A percentile compares a stretch with the other conserved stretches of the same genome.
phyloP scores from a whole-genome alignment of 2,888 invertebrate genomes.

The Hylaea fasciaria region DNA sequence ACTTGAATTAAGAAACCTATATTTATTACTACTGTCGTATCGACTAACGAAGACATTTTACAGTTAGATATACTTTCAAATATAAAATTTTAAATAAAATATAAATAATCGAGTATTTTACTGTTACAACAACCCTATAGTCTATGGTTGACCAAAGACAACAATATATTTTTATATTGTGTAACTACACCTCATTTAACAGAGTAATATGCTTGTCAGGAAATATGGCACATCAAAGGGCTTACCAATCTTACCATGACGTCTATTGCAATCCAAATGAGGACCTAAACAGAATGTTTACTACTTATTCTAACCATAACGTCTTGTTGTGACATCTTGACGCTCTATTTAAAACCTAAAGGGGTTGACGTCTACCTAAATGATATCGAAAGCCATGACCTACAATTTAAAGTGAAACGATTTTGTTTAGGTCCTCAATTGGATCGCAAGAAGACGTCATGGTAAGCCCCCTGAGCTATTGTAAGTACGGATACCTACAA shows the following conservation, averaged over 20 bases:
- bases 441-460: no score
- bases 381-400: no score
- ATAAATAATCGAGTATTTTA: conserved; percentile 83
- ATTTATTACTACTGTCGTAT: conserved; percentile 59
- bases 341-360: no score
- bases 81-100: conserved; percentile 80
- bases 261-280: no score
- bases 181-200: conserved; percentile 47
- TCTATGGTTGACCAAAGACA: conserved; percentile 79
- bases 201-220: conserved; percentile 19
- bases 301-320: no score
- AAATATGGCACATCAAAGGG: conserved; percentile 15
- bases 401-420: no score
- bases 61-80: conserved; percentile 70
- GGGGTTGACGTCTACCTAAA: no score
- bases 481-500: neutral
- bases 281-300: no score
- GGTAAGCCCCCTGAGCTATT: no score
- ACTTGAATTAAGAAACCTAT: conserved; percentile 69
- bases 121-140: conserved; percentile 77
- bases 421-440: no score
- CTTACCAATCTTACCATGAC: no score
- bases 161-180: conserved; percentile 61
- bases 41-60: conserved; percentile 70
- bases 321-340: no score